phyloP scores from a whole-genome alignment of 2,888 invertebrate species.

The Prionchulus punctatus region DNA sequence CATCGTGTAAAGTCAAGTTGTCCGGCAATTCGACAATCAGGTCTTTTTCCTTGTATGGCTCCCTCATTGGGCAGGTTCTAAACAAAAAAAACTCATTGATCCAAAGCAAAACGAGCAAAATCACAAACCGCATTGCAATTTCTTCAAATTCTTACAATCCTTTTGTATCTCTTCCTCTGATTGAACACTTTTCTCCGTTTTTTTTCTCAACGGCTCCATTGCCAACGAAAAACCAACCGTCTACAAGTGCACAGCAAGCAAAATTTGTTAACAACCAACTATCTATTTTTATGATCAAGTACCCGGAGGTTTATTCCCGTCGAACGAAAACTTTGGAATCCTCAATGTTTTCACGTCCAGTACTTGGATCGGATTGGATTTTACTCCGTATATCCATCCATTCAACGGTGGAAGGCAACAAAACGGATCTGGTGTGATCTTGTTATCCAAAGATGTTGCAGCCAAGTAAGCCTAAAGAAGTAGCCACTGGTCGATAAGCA shows the following conservation, averaged over 20 bases:
- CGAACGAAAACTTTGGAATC: conserved; percentile 20
- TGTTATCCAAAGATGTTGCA: conserved; percentile 15
- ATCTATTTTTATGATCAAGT: too few relatives aligned
- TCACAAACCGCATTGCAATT: too few relatives aligned
- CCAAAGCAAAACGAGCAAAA: background rate
- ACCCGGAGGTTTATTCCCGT: conserved; percentile 26
- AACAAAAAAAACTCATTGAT: conserved; percentile 8
- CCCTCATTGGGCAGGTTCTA: conserved; percentile 23
- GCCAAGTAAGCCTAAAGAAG: conserved; percentile 14
- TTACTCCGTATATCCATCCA: background rate
- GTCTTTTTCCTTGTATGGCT: conserved; percentile 18
- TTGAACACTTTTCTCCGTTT: background rate
- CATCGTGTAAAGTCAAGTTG: conserved; percentile 21
- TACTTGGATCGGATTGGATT: conserved; percentile 17
- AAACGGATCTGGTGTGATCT: conserved; percentile 17
- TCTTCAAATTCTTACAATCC: background rate
- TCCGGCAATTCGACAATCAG: conserved; percentile 18
- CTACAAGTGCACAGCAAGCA: background rate
- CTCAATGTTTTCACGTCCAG: conserved; percentile 21
- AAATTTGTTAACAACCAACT: too few relatives aligned
- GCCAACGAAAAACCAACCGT: conserved; percentile 3
- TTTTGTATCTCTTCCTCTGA: background rate
- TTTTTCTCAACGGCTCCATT: background rate
- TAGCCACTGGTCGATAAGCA: too few relatives aligned
- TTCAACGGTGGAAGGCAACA: conserved; percentile 17